Evolutionary conservation across 2,888 invertebrate genomes (phyloP).

Genomic region (Parnassius orleans): DNA sequence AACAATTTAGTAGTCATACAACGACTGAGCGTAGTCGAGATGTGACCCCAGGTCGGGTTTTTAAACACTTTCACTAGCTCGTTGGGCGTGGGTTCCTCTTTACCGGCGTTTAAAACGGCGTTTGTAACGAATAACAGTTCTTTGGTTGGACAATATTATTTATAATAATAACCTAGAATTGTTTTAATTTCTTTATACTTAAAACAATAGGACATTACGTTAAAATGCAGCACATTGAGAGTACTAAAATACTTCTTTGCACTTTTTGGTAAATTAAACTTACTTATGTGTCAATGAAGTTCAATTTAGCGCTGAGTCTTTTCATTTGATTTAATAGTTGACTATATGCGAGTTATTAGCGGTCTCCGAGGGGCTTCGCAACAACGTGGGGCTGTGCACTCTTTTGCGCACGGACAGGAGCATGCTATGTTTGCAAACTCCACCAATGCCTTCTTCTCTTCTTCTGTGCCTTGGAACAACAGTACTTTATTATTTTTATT

Average conservation of each 20-base stretch:
- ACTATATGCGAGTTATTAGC: slow-evolving; percentile 58
- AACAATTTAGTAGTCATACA: slow-evolving; percentile 28
- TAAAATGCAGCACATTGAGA: slow-evolving; percentile 17
- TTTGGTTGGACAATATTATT: slow-evolving; percentile 42
- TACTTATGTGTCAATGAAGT: slow-evolving; percentile 6
- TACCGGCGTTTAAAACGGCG: slow-evolving; percentile 26
- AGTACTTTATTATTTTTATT: not conserved
- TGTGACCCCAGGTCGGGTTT: slow-evolving; percentile 11
- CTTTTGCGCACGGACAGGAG: slow-evolving; percentile 69
- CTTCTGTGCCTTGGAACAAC: slow-evolving; percentile 55
- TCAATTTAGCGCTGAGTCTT: slow-evolving; percentile 4
- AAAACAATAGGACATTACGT: slow-evolving; percentile 2
- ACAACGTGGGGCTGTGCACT: slow-evolving; percentile 68
- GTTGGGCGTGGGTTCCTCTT: slow-evolving; percentile 1
- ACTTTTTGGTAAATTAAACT: slow-evolving; percentile 4
- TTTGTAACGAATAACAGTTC: slow-evolving; percentile 36
- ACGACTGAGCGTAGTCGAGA: slow-evolving; percentile 37
- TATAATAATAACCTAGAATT: slow-evolving; percentile 18
- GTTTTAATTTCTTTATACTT: slow-evolving; percentile 5
- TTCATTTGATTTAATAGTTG: not conserved
- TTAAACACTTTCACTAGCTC: slow-evolving; percentile 21
- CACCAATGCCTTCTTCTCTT: slow-evolving; percentile 62
- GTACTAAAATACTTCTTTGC: slow-evolving; percentile 5
- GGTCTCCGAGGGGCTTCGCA: slow-evolving; percentile 57
- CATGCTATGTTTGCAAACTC: slow-evolving; percentile 65